Conservation (phyloP, 2,888 invertebrate species). For the Zygogramma bicolorata region DNA sequence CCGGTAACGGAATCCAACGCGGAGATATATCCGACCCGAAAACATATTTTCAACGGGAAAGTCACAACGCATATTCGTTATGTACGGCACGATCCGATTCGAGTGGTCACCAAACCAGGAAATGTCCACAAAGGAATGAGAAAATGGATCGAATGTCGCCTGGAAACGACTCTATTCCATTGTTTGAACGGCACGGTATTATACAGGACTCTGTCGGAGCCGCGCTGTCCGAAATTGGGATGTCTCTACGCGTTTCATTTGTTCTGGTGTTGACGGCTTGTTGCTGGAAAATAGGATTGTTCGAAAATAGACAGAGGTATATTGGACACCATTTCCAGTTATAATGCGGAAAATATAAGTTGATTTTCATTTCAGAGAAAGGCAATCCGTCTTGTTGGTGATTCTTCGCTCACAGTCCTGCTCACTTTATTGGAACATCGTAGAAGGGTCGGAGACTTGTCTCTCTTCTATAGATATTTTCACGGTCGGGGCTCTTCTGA, state of each 20-base stretch:
- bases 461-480: too few species aligned
- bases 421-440: too few species aligned
- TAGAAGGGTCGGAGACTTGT: too few species aligned
- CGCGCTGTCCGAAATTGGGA: neutral
- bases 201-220: neutral
- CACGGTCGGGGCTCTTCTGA: too few species aligned
- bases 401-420: too few species aligned
- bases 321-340: too few species aligned
- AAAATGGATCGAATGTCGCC: neutral
- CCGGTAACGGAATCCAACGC: neutral
- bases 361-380: too few species aligned
- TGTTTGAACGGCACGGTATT: neutral
- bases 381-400: too few species aligned
- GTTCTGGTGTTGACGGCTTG: neutral
- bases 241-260: neutral
- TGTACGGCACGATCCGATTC: neutral
- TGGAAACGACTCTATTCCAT: neutral
- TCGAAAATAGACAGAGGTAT: too few species aligned
- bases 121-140: neutral
- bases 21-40: neutral
- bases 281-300: neutral
- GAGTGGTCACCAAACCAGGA: neutral
- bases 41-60: neutral
- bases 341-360: too few species aligned
- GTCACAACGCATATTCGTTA: neutral